Evolutionary conservation across 2,797 vertebrate genomes (phyloP).

Genomic region (Leptoclinus maculatus): DNA sequence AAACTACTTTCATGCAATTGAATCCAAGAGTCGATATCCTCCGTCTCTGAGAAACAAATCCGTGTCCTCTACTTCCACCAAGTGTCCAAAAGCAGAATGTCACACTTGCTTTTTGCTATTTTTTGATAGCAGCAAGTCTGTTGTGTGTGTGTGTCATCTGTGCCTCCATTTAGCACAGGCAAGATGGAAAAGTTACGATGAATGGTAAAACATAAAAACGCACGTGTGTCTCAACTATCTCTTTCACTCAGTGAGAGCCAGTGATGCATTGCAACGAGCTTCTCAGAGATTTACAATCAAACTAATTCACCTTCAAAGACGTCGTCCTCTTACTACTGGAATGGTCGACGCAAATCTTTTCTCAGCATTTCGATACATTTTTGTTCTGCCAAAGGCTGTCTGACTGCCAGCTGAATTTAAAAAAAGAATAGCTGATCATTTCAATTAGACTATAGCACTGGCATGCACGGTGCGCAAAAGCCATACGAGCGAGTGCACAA

Average conservation of each 20-base stretch:
- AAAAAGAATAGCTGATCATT: constrained; percentile 57
- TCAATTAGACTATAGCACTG: constrained; percentile 49
- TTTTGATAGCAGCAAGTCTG: background rate
- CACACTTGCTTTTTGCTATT: background rate
- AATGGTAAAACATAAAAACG: background rate
- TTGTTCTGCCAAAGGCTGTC: constrained; percentile 30
- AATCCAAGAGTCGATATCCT: constrained; percentile 23
- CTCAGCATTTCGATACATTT: constrained; percentile 21
- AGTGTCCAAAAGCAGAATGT: constrained; percentile 60
- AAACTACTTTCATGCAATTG: constrained; percentile 50
- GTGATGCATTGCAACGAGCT: background rate
- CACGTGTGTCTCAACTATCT: background rate
- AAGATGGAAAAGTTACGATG: background rate
- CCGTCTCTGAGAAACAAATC: constrained; percentile 16
- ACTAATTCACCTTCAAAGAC: constrained; percentile 2
- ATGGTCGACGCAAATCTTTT: background rate
- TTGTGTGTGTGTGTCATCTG: background rate
- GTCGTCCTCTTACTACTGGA: background rate
- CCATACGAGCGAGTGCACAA: constrained; percentile 22
- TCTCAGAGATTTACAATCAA: constrained; percentile 21
- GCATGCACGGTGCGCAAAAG: constrained; percentile 24
- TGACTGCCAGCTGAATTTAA: constrained; percentile 40
- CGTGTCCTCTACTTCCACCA: constrained; percentile 71
- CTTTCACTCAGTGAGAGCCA: constrained; percentile 5
- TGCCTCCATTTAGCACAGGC: background rate